Percentiles rank a stretch among this genome's conserved stretches.
phyloP scores from a whole-genome alignment of 2,113 vertebrate genomes.

The Sterna hirundo region DNA sequence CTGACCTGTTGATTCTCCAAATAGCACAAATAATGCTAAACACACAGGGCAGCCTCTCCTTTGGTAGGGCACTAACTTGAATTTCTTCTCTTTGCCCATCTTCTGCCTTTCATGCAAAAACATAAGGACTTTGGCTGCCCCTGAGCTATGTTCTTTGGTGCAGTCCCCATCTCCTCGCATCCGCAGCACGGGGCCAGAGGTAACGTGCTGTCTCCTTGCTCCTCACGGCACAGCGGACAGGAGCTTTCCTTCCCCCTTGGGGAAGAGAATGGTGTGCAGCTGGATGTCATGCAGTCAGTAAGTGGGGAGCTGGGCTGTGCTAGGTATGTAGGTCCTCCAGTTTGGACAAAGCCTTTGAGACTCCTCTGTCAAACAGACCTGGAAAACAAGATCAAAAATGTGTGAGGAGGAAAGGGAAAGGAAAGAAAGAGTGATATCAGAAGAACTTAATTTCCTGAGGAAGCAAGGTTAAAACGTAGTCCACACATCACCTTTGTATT shows the following conservation, averaged over 20 bases:
- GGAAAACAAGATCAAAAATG: background rate
- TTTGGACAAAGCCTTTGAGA: background rate
- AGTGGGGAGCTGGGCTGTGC: background rate
- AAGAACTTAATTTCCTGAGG: background rate
- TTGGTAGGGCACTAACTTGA: background rate
- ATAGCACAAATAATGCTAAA: background rate
- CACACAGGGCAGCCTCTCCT: background rate
- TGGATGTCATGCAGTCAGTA: background rate
- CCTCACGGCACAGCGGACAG: background rate
- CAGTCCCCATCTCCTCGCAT: background rate
- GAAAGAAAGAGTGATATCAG: background rate
- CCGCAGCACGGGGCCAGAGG: background rate
- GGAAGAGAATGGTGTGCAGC: background rate
- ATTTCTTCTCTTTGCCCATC: background rate
- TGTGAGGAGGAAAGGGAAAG: background rate
- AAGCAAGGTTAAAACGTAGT: background rate
- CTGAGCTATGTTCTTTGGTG: background rate
- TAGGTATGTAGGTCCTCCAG: background rate
- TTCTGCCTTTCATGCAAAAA: background rate
- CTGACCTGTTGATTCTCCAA: background rate
- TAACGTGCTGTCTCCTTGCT: background rate
- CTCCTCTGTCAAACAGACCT: background rate
- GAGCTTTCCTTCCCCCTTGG: rapidly evolving
- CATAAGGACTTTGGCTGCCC: background rate
- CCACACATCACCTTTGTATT: rapidly evolving